Base-by-base conservation (phyloP, 2,797 vertebrate species). In the Cryptoprocta ferox region DNA sequence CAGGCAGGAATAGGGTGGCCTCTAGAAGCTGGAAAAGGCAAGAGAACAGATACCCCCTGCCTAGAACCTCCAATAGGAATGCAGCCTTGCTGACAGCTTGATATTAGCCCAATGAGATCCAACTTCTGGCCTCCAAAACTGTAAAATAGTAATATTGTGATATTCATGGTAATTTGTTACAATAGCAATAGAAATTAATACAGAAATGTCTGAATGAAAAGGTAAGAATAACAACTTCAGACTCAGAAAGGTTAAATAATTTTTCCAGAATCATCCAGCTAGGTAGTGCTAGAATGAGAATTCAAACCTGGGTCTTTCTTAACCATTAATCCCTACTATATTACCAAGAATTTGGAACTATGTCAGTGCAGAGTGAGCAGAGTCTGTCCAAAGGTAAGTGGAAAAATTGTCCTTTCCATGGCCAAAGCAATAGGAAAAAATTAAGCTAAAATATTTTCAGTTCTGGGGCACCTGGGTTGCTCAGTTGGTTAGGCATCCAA, bases 181-280 rank as follows among this genome's bases (percentile, higher is more conserved):
- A 75, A 35, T 4, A 81, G 24, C 18, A 76, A 59, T 68, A 30
- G 42, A 90, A 76, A 80, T 14, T 39, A 83, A 80, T 24, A 68
- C 11, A 91, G 9, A n/a, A 76, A 73, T 82, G 84, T 93, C 37
- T 81, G 28, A 84, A 35, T 80, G 12, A 75, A 92, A 95, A 78
- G 1, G 11, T 5, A 70, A 61, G 32, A 80, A 42, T 16, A 37
- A 8, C 14, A 83, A 50, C 39, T 65, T 75, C 15, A 94, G 6
- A 81, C 3, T 2, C 18, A 86, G 32, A 86, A 18, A 65, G 4
- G 5, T n/a, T 76, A 84, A 81, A 56, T 65, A 53, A 73, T 42
- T 90, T 81, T 79, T 78, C 42, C 12, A 37, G 2, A 50, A 9
- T 35, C 35, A 61, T 9, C 11, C n/a, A 66, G 32, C 30, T 92